A percentile compares a stretch with the other conserved stretches of the same genome.
phyloP scores from a whole-genome alignment of 2,797 vertebrate species.

The Mallotus villosus region DNA sequence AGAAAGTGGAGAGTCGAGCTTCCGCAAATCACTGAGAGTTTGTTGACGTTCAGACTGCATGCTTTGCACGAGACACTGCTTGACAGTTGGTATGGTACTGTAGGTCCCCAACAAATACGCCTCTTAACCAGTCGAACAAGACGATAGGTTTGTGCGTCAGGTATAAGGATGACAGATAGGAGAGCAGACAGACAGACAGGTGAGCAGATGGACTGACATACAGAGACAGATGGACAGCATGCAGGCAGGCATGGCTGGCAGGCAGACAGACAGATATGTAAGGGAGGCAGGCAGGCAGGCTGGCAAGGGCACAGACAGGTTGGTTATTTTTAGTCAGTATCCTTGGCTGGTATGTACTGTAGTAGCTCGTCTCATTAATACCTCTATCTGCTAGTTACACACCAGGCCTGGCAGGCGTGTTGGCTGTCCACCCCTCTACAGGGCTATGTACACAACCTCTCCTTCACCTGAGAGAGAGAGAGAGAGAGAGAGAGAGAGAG shows the following conservation, averaged over 20 bases:
- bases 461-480: not conserved
- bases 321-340: not conserved
- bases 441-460: not conserved
- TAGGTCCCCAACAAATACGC: too few relatives aligned
- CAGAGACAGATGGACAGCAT: not conserved
- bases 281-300: not conserved
- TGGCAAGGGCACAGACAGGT: conserved; percentile 27
- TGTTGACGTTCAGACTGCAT: too few relatives aligned
- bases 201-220: not conserved
- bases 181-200: not conserved
- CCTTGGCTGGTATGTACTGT: not conserved
- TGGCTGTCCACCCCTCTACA: conserved; percentile 11
- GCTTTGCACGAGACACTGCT: too few relatives aligned
- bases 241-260: not conserved
- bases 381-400: conserved; percentile 21
- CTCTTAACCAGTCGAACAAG: not conserved
- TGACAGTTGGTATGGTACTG: too few relatives aligned
- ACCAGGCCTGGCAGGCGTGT: conserved; percentile 9
- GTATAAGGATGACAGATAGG: not conserved
- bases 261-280: not conserved
- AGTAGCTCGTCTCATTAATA: conserved; percentile 24
- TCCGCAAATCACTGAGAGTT: too few relatives aligned
- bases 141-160: too few relatives aligned
- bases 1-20: too few relatives aligned
- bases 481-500: not conserved